These are phyloP conservation scores for Pelochelys cantorii DNA, from an alignment of 2,797 vertebrate species.

Conservation along the genomic window DNA sequence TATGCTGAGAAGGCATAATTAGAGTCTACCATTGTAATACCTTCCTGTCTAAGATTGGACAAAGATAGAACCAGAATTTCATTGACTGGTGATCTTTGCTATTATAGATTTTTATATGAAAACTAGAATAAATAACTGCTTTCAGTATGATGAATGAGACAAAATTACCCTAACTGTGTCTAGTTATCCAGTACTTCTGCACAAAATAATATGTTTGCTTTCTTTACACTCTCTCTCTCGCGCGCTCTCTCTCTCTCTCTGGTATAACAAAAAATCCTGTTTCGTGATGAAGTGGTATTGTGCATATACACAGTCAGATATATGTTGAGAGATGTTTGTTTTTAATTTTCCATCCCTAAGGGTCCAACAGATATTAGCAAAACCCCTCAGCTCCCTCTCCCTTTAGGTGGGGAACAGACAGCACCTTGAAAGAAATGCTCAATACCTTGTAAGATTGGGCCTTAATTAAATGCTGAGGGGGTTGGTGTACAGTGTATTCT, in stretches of 20 bases:
- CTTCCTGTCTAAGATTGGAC: constrained; percentile 1
- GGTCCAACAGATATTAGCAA: background rate
- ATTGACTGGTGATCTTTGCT: background rate
- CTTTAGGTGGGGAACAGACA: background rate
- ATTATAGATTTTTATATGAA: constrained; percentile 8
- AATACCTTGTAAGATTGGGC: background rate
- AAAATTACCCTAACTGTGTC: background rate
- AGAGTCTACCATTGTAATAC: background rate
- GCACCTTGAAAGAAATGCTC: background rate
- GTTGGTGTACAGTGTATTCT: background rate
- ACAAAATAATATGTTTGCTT: background rate
- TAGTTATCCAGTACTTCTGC: background rate
- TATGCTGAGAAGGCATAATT: constrained; percentile 38
- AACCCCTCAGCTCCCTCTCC: background rate
- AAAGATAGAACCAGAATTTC: constrained; percentile 31
- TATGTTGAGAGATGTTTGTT: background rate
- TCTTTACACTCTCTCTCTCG: background rate
- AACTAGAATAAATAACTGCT: constrained; percentile 45
- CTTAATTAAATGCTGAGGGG: background rate
- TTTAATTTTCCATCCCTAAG: background rate
- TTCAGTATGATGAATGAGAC: constrained; percentile 43
- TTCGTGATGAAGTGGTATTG: background rate
- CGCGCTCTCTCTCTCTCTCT: background rate
- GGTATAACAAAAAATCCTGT: background rate
- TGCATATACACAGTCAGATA: background rate